Percentiles rank a stretch among this genome's conserved stretches.
Conservation (phyloP, 2,888 invertebrate species). For the Cataglyphis livida region DNA sequence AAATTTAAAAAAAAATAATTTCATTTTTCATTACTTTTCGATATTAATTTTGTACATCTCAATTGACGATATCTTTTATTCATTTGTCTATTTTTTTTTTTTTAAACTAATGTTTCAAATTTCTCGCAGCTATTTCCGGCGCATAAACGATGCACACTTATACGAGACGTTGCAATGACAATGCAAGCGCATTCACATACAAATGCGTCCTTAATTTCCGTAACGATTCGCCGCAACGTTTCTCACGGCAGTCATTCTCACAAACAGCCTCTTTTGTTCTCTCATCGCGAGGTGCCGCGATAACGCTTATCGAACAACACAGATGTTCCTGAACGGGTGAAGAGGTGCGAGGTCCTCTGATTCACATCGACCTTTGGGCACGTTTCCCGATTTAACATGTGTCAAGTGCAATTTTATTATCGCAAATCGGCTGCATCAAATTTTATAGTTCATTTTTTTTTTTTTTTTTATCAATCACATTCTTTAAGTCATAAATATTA, state of each 20-base stretch:
- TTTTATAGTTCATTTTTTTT: not conserved
- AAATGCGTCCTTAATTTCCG: constrained; percentile 44
- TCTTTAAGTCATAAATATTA: not conserved
- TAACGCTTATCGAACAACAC: constrained; percentile 44
- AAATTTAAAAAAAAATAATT: not conserved
- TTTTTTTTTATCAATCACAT: not conserved
- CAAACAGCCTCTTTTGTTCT: constrained; percentile 42
- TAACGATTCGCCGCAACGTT: constrained; percentile 29
- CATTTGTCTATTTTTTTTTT: not conserved
- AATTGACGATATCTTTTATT: not conserved
- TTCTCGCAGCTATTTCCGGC: not conserved
- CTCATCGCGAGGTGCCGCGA: constrained; percentile 25
- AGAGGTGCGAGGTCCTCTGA: constrained; percentile 5
- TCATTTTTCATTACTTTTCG: not conserved
- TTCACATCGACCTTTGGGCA: not conserved
- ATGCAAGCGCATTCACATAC: constrained; percentile 10
- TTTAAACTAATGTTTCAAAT: not conserved
- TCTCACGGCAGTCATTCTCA: constrained; percentile 36
- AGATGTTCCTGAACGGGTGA: constrained; percentile 27
- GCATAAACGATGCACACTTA: not conserved
- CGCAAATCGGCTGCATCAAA: not conserved
- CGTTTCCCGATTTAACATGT: constrained; percentile 5
- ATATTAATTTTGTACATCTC: not conserved
- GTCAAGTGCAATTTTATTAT: constrained; percentile 20
- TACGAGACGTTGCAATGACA: not conserved